Base-by-base conservation (phyloP, 1,140 invertebrate species). In the Agrilus planipennis region DNA sequence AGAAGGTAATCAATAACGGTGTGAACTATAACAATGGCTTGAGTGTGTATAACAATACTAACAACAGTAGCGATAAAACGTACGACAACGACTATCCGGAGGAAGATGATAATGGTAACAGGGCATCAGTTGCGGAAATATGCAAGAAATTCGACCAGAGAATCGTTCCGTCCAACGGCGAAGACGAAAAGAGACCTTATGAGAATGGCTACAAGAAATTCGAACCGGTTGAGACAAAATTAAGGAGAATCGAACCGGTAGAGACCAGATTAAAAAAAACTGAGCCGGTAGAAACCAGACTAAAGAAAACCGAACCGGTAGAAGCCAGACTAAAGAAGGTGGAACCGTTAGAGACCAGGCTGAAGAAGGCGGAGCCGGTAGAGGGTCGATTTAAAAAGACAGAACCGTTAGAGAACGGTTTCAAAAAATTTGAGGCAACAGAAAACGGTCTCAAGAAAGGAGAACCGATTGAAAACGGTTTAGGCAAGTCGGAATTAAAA, bases 61-160 rank as follows among this genome's bases (percentile, higher is more conserved):
- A 49, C 50, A 55, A 52, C 41, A 44, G 45, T 47, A 46, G 47
- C 31, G 36, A 43, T 19, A 46, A 44, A 27, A 38, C 30, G 29
- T 27, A 36, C 42, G 37, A 39, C 25, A 23, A 34, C 10, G 46
- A 46, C 35, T 42, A 22, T 16, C 36, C 43, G 38, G 46, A 47
- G 59, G 63, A 50, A 55, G 71, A 73, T 52, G 68, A 60, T 39
- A 72, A 73, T 49, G 70, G 70, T 7, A 72, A 72, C 49, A 63
- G 49, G 18, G 53, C 67, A 12, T 65, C 69, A 11, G 69, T 73
- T 15, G 68, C 67, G 1, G 71, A 73, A 35, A 68, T 73, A 41
- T 57, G 69, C 19, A 67, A 67, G 46, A 61, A 63, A 35, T 72
- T 73, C 52, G 71, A 69, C 32, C 49, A 51, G n/a, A 52, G 62